Evolutionary conservation across 2,888 invertebrate species (phyloP).

Genomic region (Sinopyrophorus schimmeli): DNA sequence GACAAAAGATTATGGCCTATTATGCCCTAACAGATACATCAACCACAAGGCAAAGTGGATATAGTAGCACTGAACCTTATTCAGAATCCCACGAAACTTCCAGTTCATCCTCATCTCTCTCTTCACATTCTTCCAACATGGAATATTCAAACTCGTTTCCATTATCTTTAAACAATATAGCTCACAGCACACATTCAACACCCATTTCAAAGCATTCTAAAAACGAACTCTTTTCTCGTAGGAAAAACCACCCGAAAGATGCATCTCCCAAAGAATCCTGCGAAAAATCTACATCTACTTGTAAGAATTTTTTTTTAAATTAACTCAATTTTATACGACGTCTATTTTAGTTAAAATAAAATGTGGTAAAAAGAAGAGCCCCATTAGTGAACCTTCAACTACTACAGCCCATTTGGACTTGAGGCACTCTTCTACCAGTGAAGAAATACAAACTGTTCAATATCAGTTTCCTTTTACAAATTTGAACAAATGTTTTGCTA

Average conservation of each 20-base stretch:
- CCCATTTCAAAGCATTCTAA: background rate
- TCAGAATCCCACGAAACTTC: background rate
- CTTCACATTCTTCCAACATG: too few relatives aligned
- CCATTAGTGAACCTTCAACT: too few relatives aligned
- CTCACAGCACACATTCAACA: background rate
- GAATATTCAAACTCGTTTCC: background rate
- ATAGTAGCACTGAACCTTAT: background rate
- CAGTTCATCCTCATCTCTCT: background rate
- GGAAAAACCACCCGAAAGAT: too few relatives aligned
- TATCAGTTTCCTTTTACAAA: constrained; percentile 2
- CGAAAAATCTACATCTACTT: background rate
- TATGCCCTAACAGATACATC: background rate
- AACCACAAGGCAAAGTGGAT: background rate
- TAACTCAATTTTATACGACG: background rate
- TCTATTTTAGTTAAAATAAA: background rate
- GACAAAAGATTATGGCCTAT: background rate
- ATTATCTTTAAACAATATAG: background rate
- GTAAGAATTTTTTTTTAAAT: background rate
- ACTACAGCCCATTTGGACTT: too few relatives aligned
- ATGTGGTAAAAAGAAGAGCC: too few relatives aligned
- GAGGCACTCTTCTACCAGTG: too few relatives aligned
- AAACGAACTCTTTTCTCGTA: too few relatives aligned
- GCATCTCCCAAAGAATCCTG: background rate
- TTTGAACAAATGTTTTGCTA: constrained; percentile 1
- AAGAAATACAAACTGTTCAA: constrained; percentile 10